A percentile compares a stretch with the other conserved stretches of the same genome.
Conservation (phyloP, 2,888 invertebrate species). For the Megaustenia siamemsis region DNA sequence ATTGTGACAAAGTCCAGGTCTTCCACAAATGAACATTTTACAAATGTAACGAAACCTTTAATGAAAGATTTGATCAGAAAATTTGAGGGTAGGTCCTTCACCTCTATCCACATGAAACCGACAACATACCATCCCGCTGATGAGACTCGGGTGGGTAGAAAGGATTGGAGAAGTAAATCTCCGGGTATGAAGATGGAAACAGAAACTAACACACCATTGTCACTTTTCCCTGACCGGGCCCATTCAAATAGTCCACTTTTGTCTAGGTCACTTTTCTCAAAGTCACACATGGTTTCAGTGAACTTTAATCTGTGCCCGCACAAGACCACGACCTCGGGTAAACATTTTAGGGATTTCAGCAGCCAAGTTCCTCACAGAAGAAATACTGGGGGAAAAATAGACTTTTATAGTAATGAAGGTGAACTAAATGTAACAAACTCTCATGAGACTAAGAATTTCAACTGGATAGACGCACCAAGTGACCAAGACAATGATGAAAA, state of each 20-base stretch:
- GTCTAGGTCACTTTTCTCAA: neutral
- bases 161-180: neutral
- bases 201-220: neutral
- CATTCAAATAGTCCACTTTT: neutral
- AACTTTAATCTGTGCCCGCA: neutral
- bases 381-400: neutral
- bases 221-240: neutral
- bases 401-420: neutral
- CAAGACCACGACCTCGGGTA: too few species aligned
- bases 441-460: neutral
- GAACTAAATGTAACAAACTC: neutral
- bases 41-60: neutral
- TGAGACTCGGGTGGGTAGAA: neutral
- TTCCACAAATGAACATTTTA: neutral
- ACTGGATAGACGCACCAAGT: neutral
- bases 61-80: slow-evolving; percentile 17
- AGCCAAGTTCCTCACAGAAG: too few species aligned
- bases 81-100: slow-evolving; percentile 27
- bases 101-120: neutral
- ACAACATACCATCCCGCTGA: neutral
- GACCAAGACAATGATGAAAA: neutral
- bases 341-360: neutral
- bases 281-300: neutral
- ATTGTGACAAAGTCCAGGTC: slow-evolving; percentile 4
- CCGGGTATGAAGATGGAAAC: neutral